These are phyloP conservation scores for Potamarius usumacintae DNA, from an alignment of 2,113 vertebrate species.

Conservation along the genomic window DNA sequence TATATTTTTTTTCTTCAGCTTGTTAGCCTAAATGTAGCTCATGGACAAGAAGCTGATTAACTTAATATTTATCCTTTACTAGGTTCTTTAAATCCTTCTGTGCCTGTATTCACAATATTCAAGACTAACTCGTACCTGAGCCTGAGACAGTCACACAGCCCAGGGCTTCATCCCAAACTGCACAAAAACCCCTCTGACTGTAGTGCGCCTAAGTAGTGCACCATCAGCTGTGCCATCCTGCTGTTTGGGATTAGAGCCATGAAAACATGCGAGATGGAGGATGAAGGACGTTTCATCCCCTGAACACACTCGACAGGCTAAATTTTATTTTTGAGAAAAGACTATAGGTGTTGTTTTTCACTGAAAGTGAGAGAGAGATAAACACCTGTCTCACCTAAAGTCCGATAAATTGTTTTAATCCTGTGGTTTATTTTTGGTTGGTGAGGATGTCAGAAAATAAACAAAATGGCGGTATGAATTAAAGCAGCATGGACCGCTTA, in stretches of 20 bases:
- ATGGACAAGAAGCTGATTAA: not conserved
- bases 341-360: not conserved
- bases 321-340: not conserved
- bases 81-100: not conserved
- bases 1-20: not conserved
- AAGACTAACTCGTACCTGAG: not conserved
- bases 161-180: not conserved
- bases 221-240: not conserved
- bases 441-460: not conserved
- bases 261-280: slow-evolving; percentile 35
- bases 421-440: not conserved
- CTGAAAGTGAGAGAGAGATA: not conserved
- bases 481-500: not conserved
- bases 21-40: not conserved
- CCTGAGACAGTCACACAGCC: not conserved
- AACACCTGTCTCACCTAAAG: not conserved
- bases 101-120: too few species aligned
- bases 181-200: too few species aligned
- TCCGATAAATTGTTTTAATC: not conserved
- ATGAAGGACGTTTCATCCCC: not conserved
- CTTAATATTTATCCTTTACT: not conserved
- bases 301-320: not conserved
- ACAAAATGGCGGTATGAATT: slow-evolving; percentile 28
- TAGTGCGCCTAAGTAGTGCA: slow-evolving; percentile 8
- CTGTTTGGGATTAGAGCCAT: not conserved